phyloP scores from a whole-genome alignment of 1,140 invertebrate species.

The Heliconius eleuchia region DNA sequence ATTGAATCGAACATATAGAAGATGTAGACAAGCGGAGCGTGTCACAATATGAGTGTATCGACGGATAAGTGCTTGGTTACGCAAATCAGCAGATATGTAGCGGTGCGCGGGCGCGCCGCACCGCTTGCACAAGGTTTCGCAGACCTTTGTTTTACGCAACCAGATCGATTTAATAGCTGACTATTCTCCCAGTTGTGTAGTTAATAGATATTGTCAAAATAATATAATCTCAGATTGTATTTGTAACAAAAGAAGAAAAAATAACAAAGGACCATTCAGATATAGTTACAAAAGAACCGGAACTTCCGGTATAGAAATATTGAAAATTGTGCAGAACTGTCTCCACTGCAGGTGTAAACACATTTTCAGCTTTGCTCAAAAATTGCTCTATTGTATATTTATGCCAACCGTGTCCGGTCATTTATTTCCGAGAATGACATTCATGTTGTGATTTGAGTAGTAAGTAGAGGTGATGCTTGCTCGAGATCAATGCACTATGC shows the following conservation, averaged over 20 bases:
- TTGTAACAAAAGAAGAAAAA: background rate
- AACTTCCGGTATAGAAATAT: conserved; percentile 37
- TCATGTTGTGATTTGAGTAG: conserved; percentile 50
- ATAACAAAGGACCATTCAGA: conserved; percentile 25
- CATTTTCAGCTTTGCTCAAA: conserved; percentile 28
- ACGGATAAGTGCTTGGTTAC: conserved; percentile 79
- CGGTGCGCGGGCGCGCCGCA: conserved; percentile 71
- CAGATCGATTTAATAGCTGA: conserved; percentile 76
- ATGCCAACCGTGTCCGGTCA: conserved; percentile 63
- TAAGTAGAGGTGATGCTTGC: conserved; percentile 58
- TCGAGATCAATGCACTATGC: conserved; percentile 62
- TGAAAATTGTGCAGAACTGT: conserved; percentile 43
- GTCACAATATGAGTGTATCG: conserved; percentile 75
- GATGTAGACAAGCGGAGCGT: conserved; percentile 67
- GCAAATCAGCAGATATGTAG: conserved; percentile 80
- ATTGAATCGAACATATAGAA: conserved; percentile 1
- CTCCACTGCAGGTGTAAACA: conserved; percentile 28
- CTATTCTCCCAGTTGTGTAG: conserved; percentile 66
- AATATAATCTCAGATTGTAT: background rate
- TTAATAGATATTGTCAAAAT: background rate
- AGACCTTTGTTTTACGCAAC: conserved; percentile 82
- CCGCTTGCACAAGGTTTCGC: conserved; percentile 80
- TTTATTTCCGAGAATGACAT: conserved; percentile 57
- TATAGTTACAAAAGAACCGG: conserved; percentile 33
- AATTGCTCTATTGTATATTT: conserved; percentile 51